Evolutionary conservation across 2,797 vertebrate species (phyloP).

Genomic region (Cynopterus sphinx): DNA sequence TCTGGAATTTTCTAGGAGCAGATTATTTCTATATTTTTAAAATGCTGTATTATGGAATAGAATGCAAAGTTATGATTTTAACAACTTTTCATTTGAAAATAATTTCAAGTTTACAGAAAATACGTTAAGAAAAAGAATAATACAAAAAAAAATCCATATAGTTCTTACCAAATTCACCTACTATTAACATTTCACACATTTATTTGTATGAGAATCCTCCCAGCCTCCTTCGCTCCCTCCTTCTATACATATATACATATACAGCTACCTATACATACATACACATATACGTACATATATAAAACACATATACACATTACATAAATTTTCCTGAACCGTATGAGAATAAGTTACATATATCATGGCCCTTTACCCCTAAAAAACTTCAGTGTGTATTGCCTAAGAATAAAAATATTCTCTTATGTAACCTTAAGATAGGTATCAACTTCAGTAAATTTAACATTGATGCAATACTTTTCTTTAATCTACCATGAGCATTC

Average conservation of each 20-base stretch:
- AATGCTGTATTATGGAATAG: slow-evolving; percentile 13
- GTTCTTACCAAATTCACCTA: slow-evolving; percentile 33
- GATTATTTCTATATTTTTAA: slow-evolving; percentile 37
- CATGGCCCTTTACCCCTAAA: not conserved
- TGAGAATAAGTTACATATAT: slow-evolving; percentile 22
- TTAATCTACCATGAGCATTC: not conserved
- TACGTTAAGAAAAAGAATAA: slow-evolving; percentile 9
- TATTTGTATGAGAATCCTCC: not conserved
- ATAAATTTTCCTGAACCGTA: not conserved
- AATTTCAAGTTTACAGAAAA: slow-evolving; percentile 43
- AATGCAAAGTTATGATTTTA: not conserved
- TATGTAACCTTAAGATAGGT: not conserved
- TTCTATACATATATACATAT: not conserved
- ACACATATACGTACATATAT: not conserved
- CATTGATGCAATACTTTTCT: not conserved
- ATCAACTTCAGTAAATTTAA: slow-evolving; percentile 20
- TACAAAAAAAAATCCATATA: not conserved
- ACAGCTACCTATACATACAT: not conserved
- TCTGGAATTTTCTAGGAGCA: slow-evolving; percentile 42
- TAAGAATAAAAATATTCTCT: slow-evolving; percentile 24
- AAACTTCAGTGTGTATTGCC: not conserved
- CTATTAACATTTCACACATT: not conserved
- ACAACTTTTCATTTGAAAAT: slow-evolving; percentile 39
- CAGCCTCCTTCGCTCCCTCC: not conserved
- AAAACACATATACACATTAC: not conserved